Conservation (phyloP, 1,140 invertebrate genomes). For the Forficula auricularia region DNA sequence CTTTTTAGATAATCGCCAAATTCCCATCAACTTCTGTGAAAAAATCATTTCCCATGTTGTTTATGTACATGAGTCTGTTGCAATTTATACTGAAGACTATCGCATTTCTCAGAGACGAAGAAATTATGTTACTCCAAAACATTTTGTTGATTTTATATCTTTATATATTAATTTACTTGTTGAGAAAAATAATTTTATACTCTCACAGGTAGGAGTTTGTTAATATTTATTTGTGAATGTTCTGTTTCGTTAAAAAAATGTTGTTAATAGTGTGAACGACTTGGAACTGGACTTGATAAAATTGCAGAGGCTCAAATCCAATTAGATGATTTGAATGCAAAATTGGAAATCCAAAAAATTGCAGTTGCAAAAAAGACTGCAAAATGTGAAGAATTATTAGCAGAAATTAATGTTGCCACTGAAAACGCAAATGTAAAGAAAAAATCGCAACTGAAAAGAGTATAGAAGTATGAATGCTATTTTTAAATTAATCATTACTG, state of each 20-base stretch:
- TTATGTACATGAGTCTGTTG: conserved; percentile 57
- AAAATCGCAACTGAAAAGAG: conserved; percentile 53
- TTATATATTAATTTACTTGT: conserved; percentile 56
- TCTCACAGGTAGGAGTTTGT: conserved; percentile 32
- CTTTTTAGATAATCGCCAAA: conserved; percentile 30
- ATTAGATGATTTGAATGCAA: conserved; percentile 50
- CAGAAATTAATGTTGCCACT: conserved; percentile 45
- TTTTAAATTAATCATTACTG: too few relatives aligned
- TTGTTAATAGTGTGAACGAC: conserved; percentile 37
- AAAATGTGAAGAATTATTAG: conserved; percentile 51
- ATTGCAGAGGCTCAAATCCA: conserved; percentile 62
- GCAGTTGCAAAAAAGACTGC: conserved; percentile 55
- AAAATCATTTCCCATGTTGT: conserved; percentile 65
- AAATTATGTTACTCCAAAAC: conserved; percentile 78
- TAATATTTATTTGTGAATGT: background rate
- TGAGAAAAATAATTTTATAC: conserved; percentile 42
- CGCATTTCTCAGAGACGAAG: conserved; percentile 46
- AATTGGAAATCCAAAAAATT: conserved; percentile 54
- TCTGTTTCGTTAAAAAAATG: background rate
- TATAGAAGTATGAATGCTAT: conserved; percentile 25
- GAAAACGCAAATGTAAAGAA: conserved; percentile 55
- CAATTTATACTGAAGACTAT: conserved; percentile 53
- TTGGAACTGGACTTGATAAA: conserved; percentile 52
- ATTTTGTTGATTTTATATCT: conserved; percentile 71
- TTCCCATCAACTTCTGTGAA: conserved; percentile 44